phyloP scores from a whole-genome alignment of 2,113 vertebrate species.

The Apaloderma vittatum region DNA sequence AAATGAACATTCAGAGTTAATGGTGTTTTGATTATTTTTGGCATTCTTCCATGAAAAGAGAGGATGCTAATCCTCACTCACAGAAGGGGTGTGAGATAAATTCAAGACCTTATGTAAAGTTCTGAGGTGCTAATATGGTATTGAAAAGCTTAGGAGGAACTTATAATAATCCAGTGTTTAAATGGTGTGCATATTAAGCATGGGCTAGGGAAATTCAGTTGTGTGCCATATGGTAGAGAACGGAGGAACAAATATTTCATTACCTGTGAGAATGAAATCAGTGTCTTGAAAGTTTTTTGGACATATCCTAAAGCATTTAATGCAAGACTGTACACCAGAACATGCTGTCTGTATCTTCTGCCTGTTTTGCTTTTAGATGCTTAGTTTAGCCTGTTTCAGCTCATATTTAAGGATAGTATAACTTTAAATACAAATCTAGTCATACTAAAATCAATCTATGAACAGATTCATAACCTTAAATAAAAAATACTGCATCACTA shows the following conservation, averaged over 20 bases:
- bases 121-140: neutral
- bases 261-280: neutral
- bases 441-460: neutral
- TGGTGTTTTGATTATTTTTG: neutral
- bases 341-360: neutral
- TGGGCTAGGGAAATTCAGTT: neutral
- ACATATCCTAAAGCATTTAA: neutral
- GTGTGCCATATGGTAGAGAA: neutral
- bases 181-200: neutral
- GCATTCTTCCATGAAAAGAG: neutral
- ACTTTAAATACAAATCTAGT: neutral
- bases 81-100: neutral
- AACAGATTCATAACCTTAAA: neutral
- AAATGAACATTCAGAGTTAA: neutral
- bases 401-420: neutral
- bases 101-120: neutral
- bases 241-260: neutral
- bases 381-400: neutral
- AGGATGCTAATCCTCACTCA: neutral
- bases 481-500: neutral
- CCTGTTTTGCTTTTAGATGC: conserved; percentile 6
- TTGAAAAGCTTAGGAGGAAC: neutral
- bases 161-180: neutral
- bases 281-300: neutral
- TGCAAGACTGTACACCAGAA: neutral